A percentile compares a stretch with the other conserved stretches of the same genome.
These are phyloP conservation scores for Julus scanicus DNA, from an alignment of 2,888 invertebrate species.

Conservation along the genomic window DNA sequence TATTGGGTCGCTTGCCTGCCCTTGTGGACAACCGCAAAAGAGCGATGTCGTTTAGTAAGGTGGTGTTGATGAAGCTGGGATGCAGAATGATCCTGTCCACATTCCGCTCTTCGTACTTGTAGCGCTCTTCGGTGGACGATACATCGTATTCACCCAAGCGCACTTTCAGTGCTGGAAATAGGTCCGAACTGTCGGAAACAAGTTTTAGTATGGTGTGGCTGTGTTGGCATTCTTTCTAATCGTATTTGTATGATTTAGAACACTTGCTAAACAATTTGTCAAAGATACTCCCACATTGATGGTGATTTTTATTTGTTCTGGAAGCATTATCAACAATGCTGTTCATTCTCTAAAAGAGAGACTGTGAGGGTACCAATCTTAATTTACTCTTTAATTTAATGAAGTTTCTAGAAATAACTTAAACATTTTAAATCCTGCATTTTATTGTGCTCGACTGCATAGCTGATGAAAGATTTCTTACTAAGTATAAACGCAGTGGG, in stretches of 20 bases:
- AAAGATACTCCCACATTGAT: no score
- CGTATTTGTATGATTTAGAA: no score
- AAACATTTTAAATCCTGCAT: neutral
- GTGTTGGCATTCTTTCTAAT: no score
- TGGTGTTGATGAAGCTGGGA: slow-evolving; percentile 65
- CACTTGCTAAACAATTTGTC: no score
- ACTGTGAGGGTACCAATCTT: no score
- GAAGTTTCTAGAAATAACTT: neutral
- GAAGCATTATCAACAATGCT: no score
- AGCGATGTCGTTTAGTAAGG: slow-evolving; percentile 66
- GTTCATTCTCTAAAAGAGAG: no score
- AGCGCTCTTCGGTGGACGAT: slow-evolving; percentile 64
- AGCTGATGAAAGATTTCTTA: slow-evolving; percentile 61
- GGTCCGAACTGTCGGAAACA: slow-evolving; percentile 4
- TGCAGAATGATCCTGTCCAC: slow-evolving; percentile 62
- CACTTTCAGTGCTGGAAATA: slow-evolving; percentile 63
- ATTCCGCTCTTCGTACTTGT: slow-evolving; percentile 65
- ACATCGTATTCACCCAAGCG: slow-evolving; percentile 67
- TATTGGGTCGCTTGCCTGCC: slow-evolving; percentile 63
- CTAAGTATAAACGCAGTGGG: slow-evolving; percentile 67
- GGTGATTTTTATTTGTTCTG: no score
- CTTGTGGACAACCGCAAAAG: slow-evolving; percentile 63
- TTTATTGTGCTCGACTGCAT: no score
- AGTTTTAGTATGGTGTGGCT: neutral
- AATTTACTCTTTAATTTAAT: no score